phyloP scores from a whole-genome alignment of 2,797 vertebrate species.

The Eulemur coronatus region DNA sequence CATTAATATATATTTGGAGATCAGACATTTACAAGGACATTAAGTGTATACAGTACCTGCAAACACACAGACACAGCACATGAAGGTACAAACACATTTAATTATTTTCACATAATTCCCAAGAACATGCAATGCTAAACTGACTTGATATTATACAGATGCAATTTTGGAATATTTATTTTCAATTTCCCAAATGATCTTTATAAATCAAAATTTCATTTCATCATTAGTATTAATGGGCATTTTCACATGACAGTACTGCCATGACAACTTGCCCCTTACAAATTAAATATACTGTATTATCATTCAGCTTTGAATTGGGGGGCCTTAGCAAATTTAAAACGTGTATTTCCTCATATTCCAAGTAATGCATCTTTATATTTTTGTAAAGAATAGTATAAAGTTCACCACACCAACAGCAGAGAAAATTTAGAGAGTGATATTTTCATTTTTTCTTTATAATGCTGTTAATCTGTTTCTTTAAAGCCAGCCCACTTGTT shows the following conservation, averaged over 20 bases:
- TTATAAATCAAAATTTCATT: constrained; percentile 45
- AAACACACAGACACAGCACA: constrained; percentile 63
- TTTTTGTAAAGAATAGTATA: constrained; percentile 76
- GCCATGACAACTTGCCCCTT: neutral
- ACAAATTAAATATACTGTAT: neutral
- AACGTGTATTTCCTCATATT: constrained; percentile 73
- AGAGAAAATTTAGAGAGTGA: constrained; percentile 82
- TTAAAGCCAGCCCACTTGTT: constrained; percentile 83
- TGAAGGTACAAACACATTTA: constrained; percentile 73
- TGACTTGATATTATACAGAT: constrained; percentile 76
- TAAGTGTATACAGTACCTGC: constrained; percentile 50
- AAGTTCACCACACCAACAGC: constrained; percentile 81
- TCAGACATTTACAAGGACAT: constrained; percentile 65
- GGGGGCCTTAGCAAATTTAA: neutral
- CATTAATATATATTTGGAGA: constrained; percentile 58
- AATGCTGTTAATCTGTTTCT: constrained; percentile 83
- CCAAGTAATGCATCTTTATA: constrained; percentile 84
- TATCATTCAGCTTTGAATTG: constrained; percentile 19
- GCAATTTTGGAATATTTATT: constrained; percentile 84
- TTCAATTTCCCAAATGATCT: constrained; percentile 56
- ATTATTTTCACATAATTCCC: constrained; percentile 72
- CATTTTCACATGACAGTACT: neutral
- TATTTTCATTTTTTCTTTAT: constrained; percentile 81
- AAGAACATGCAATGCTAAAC: constrained; percentile 80
- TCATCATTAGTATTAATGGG: neutral